Base-by-base conservation (phyloP, 2,888 invertebrate genomes). In the Lasioglossum lativentre region DNA sequence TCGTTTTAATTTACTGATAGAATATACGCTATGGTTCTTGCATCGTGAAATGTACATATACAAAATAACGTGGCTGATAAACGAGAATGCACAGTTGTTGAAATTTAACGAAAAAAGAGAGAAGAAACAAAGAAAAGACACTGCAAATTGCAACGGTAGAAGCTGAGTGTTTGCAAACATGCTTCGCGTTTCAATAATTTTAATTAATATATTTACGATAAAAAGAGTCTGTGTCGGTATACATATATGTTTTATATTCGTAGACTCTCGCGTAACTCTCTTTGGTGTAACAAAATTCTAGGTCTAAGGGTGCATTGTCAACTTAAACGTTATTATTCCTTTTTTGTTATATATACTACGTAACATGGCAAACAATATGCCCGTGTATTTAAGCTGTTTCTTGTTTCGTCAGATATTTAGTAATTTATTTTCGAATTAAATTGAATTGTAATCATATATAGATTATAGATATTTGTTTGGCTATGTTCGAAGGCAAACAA, bases 1-100 rank as follows among this genome's bases (percentile, higher is more conserved):
- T 86, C 80, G 84, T 88, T 90, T 90, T 90, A 52, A 90, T 90
- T 90, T 90, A 90, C 91, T 90, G 90, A 87, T 83, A 82, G 88
- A 86, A 87, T 90, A 88, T 88, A 86, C 85, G 73, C 56, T 88
- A 79, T 87, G 85, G 83, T 83, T 80, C 79, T 82, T 86, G 87
- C 78, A 77, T 86, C 78, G 23, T 74, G 86, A 85, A 89, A 81
- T 90, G 85, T 56, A 86, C 84, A 85, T 77, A 77, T 73, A 63
- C n/a, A 19, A 56, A 85, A 81, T 70, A 45, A 80, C 81, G 80
- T 85, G 82, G 59, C 79, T 71, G 72, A 77, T 82, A 78, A 70
- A 72, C 83, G 72, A 47, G 81, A 72, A 27, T 82, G 83, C 85
- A 89, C 78, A 87, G 88, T 87, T 90, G 88, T 88, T 91, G 75